Evolutionary conservation across 2,113 vertebrate species (phyloP).

Genomic region (Ascaphus truei): DNA sequence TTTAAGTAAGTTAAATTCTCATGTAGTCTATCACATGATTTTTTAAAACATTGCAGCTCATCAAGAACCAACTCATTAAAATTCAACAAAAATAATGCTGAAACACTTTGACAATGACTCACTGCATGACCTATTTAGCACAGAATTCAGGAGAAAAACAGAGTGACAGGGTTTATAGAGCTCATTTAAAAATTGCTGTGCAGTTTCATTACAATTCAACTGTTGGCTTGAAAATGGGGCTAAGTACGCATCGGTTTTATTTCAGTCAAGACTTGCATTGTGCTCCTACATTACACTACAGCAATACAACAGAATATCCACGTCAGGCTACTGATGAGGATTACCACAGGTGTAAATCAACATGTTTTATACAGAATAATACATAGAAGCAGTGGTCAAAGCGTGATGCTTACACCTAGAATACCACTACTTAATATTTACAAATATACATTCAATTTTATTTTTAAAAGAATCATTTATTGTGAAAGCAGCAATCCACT

Average conservation of each 20-base stretch:
- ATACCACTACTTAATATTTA: no score
- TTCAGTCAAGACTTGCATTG: slow-evolving; percentile 6
- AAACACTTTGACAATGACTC: slow-evolving; percentile 24
- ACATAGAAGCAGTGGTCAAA: neutral
- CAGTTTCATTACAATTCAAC: slow-evolving; percentile 8
- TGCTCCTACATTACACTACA: neutral
- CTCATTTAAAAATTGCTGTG: slow-evolving; percentile 28
- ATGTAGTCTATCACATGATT: neutral
- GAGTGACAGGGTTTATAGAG: slow-evolving; percentile 14
- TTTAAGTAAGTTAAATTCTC: slow-evolving; percentile 9
- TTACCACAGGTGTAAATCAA: neutral
- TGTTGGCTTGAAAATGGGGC: slow-evolving; percentile 9
- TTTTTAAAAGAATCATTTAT: no score
- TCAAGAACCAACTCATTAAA: slow-evolving; percentile 27
- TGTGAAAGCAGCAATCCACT: no score
- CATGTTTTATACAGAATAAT: neutral
- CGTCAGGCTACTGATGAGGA: slow-evolving; percentile 9
- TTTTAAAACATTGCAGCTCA: slow-evolving; percentile 16
- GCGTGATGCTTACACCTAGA: neutral
- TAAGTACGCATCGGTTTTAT: slow-evolving; percentile 12
- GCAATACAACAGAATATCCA: slow-evolving; percentile 12
- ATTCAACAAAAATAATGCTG: slow-evolving; percentile 27
- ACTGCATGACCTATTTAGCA: slow-evolving; percentile 31
- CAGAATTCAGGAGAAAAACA: slow-evolving; percentile 14
- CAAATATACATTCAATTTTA: no score